Base-by-base conservation (phyloP, 2,113 vertebrate species). In the Lampris megalopsis region DNA sequence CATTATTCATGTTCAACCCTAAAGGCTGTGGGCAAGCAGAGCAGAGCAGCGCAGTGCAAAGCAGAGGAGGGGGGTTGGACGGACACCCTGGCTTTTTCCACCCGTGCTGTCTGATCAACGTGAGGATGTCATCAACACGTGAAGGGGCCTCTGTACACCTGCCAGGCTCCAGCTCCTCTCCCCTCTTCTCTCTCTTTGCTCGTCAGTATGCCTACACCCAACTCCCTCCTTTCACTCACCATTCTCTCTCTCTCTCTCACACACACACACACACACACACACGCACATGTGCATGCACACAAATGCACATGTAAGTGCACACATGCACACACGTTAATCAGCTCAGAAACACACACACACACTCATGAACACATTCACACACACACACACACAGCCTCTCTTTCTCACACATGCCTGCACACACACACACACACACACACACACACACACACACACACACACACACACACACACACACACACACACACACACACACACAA, bases 1-100 rank as follows among this genome's bases (percentile, higher is more conserved):
- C 72, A 93, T 90, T 86, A 90, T 91, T 93, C 81, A 90, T 90
- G 83, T 80, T 86, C 71, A 89, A 79, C 83, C 90, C 79, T 63
- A 40, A 2, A 76, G 87, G 81, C 66, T 86, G 38, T 73, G 75
- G 84, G 81, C 79, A 66, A 68, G 84, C 71, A 37, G 70, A 79
- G 68, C 58, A 71, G 71, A 65, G 49, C 0, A 11, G 24, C 24
- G 84, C 71, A 37, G 70, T 75, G 68, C 58, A 71, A 68, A 65
- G 49, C 0, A 11, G 24, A 43, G 58, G 24, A 24, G 42, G 45
- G 36, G 11, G 56, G 40, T 11, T 59, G 45, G 37, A 48, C 69
- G 49, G 77, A 76, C 63, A 80, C 1, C 54, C 63, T 10, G 64
- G 63, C 63, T 43, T 78, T 24, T 67, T 65, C 13, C 60, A 64